Conservation (phyloP, 2,113 vertebrate genomes). For the Erpornis zantholeuca region DNA sequence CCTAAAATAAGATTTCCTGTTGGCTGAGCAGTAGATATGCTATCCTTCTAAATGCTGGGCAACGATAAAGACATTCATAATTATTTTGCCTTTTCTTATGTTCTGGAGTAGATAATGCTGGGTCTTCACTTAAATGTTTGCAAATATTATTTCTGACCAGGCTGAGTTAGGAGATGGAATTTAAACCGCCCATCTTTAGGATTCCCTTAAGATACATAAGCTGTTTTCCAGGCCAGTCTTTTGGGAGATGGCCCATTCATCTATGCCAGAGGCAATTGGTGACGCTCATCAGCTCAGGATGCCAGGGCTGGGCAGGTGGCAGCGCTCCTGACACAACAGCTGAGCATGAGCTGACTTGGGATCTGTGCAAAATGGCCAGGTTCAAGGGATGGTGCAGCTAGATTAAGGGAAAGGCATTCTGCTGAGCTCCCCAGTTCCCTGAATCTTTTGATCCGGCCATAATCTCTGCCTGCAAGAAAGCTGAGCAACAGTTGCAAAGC, state of each 20-base stretch:
- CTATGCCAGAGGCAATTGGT: not conserved
- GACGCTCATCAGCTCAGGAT: not conserved
- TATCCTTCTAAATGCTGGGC: not conserved
- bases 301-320: not conserved
- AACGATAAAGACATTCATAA: not conserved
- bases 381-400: not conserved
- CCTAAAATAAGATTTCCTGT: not conserved
- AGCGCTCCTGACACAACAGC: not conserved
- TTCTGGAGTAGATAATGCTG: not conserved
- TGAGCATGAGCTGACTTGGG: constrained; percentile 26
- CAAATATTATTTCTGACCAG: not conserved
- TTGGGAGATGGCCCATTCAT: not conserved
- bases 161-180: not conserved
- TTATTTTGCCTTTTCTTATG: not conserved
- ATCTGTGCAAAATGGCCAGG: not conserved
- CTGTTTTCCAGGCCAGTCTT: not conserved
- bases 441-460: not conserved
- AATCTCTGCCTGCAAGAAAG: not conserved
- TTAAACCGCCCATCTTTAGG: not conserved
- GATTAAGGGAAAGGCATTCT: not conserved
- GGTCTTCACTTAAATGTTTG: not conserved
- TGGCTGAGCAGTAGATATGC: not conserved
- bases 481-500: not conserved
- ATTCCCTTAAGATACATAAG: not conserved
- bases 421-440: not conserved